These are phyloP conservation scores for Carollia perspicillata DNA, from an alignment of 2,113 vertebrate genomes.

Conservation along the genomic window DNA sequence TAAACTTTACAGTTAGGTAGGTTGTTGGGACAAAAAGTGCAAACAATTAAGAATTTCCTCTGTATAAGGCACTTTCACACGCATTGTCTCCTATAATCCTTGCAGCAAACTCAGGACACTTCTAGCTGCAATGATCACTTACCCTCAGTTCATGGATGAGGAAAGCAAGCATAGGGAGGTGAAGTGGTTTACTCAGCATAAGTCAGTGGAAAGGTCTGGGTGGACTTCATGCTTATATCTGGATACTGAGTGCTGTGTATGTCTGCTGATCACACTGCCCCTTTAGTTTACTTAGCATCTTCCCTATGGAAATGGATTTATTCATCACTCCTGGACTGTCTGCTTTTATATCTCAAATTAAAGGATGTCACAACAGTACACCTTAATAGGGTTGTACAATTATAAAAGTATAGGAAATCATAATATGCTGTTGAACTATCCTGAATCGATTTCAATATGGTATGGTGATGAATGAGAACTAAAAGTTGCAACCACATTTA, in stretches of 20 bases:
- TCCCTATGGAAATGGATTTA: neutral
- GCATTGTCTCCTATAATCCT: neutral
- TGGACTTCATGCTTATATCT: neutral
- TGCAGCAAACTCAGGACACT: neutral
- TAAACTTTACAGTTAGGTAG: neutral
- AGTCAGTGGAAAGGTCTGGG: neutral
- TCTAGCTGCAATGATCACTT: neutral
- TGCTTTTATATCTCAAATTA: neutral
- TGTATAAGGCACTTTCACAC: neutral
- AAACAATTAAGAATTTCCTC: neutral
- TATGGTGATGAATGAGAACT: neutral
- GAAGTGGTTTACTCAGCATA: neutral
- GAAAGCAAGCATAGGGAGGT: neutral
- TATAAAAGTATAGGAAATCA: neutral
- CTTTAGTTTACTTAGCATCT: neutral
- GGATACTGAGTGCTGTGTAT: neutral
- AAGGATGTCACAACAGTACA: neutral
- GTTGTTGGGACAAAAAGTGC: neutral
- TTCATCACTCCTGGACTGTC: neutral
- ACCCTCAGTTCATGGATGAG: neutral
- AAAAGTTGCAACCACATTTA: neutral
- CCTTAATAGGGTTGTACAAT: neutral
- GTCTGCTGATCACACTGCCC: neutral
- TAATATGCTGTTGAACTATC: neutral
- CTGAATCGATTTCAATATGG: neutral